A percentile compares a stretch with the other conserved stretches of the same genome.
Conservation (phyloP, 2,888 invertebrate species). For the Sicus ferrugineus region DNA sequence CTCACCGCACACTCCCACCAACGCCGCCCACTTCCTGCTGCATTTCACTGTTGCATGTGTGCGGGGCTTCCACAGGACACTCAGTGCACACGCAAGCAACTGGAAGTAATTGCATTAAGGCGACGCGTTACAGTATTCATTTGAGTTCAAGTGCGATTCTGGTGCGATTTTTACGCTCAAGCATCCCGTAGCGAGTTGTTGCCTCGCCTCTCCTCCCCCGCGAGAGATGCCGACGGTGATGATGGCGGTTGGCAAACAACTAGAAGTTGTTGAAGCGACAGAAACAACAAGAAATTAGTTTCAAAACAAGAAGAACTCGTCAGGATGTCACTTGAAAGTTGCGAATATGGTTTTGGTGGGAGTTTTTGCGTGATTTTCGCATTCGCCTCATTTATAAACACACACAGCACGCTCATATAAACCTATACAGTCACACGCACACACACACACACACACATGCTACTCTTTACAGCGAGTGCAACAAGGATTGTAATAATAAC, state of each 20-base stretch:
- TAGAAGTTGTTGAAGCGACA: not conserved
- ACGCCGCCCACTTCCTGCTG: not conserved
- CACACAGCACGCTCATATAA: not conserved
- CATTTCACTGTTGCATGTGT: not conserved
- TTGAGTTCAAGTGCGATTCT: conserved; percentile 13
- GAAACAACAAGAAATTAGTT: not conserved
- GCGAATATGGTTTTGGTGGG: conserved; percentile 16
- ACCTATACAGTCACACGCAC: not conserved
- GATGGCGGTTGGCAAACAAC: not conserved
- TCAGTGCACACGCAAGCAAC: conserved; percentile 42
- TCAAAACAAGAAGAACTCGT: not conserved
- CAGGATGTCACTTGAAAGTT: conserved; percentile 21
- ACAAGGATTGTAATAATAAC: conserved; percentile 6
- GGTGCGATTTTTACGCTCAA: not conserved
- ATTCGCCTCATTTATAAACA: not conserved
- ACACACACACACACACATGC: not conserved
- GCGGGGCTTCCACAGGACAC: not conserved
- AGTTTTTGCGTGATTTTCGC: not conserved
- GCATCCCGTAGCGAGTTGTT: not conserved
- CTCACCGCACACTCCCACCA: too few relatives aligned
- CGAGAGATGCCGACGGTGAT: too few relatives aligned
- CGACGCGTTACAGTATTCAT: conserved; percentile 24
- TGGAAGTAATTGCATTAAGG: conserved; percentile 45
- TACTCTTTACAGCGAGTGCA: not conserved
- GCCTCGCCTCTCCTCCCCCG: not conserved